Base-by-base conservation (phyloP, 2,888 invertebrate genomes). In the Torymus aiolomorphi region DNA sequence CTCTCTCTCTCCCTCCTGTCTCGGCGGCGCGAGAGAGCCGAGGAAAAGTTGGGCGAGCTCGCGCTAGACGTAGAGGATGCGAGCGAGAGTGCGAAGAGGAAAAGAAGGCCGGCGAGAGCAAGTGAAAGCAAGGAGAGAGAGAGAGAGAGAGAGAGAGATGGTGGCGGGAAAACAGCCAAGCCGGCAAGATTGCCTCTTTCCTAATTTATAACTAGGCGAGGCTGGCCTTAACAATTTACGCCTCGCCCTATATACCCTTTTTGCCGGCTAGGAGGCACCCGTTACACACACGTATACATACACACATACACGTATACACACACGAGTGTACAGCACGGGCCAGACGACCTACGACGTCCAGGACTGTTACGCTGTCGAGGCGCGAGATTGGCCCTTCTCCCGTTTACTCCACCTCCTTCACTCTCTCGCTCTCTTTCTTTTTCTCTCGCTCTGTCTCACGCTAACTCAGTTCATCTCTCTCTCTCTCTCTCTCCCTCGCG, bases 191-290 rank as follows among this genome's bases (percentile, higher is more conserved):
- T 89, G 89, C 89, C 87, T 89, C 87, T 85, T 89, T 87, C 84
- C 88, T 89, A 89, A 89, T 89, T 89, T 89, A 89, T 88, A 89
- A 89, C 89, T 88, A 89, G 88, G 84, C 88, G 86, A 87, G 87
- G 86, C 86, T 86, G 84, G 87, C 88, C 86, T 89, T 89, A 89
- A 89, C 88, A 89, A 89, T 89, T 89, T 89, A 89, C 88, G 87
- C 87, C 87, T 86, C 84, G 85, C 84, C 82, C 85, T 81, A 76
- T 77, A 79, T 80, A 67, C 78, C 63, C 61, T 59, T 66, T 80
- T 16, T 49, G 54, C 18, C 62, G 65, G 56, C 65, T 65, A 71
- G 54, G 51, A 63, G 31, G 31, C 31, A 65, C 67, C 57, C 72
- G 74, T 76, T 79, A 83, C 80, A 57, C 66, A 31, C 11, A 2